Base-by-base conservation (phyloP, 92 coral and sea anemone genomes). In the Parazoanthus swiftii region DNA sequence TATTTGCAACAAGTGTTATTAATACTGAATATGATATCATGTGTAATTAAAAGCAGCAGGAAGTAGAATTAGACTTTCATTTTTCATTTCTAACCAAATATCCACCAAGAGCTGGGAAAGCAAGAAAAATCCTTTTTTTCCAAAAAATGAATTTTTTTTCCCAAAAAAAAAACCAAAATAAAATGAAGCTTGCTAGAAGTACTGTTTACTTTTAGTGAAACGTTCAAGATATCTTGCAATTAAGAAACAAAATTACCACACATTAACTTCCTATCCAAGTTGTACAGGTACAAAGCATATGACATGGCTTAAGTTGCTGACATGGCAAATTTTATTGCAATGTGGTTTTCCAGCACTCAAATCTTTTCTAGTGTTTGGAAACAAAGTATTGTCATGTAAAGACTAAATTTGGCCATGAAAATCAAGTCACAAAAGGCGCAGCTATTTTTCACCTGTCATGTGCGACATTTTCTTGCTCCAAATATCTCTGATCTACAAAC, bases 211-310 rank as follows among this genome's bases (percentile, higher is more conserved):
- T 79, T 79, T 79, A 5, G 67, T 48, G 38, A 25, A 26, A 48
- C 26, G 68, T 51, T 79, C 39, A 79, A 79, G 43, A 79, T 25
- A n/a, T 26, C 20, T 79, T 11, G n/a, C 82, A 79, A 79, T 79
- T 79, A 50, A 26, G 35, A 79, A 44, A 79, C 26, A 48, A 79
- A 50, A 79, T 25, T 33, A 54, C 35, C 65, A 29, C 38, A 44
- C 43, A 73, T 73, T 73, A 73, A 73, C 42, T 73, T 20, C 42
- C 16, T 43, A 33, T 63, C 18, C 70, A 36, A 1, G 74, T 36
- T 6, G 37, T 36, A 73, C 77, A 73, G 33, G 33, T 29, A 73
- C 35, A 33, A 5, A 33, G 5, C 6, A 10, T 29, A 35, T 1
- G 77, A 33, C 42, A 9, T 73, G 1, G 38, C 38, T 36, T 11